Evolutionary conservation across 2,797 vertebrate species (phyloP).

Genomic region (Pteronotus mesoamericanus): DNA sequence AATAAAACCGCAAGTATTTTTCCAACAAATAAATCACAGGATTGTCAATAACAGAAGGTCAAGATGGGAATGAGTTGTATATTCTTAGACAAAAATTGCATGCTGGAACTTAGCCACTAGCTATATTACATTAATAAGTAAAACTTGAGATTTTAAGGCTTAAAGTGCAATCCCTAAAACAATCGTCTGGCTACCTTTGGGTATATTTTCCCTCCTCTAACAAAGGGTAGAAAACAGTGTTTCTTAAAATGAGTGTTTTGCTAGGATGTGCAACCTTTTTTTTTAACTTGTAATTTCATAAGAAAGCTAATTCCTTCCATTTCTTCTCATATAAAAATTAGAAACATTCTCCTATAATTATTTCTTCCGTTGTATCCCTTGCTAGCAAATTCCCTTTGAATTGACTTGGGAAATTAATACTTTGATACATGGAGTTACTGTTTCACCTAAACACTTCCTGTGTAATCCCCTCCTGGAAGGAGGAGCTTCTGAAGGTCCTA

Average conservation of each 20-base stretch:
- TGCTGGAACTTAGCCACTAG: neutral
- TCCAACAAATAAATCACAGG: neutral
- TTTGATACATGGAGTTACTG: slow-evolving; percentile 76
- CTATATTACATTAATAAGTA: neutral
- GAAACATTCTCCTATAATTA: slow-evolving; percentile 63
- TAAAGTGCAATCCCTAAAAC: neutral
- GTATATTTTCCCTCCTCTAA: neutral
- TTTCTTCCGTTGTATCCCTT: slow-evolving; percentile 60
- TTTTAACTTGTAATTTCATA: slow-evolving; percentile 64
- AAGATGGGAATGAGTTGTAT: neutral
- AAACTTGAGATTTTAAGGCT: neutral
- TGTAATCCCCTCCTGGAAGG: slow-evolving; percentile 68
- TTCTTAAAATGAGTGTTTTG: slow-evolving; percentile 10
- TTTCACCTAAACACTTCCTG: slow-evolving; percentile 68
- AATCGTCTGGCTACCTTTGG: neutral
- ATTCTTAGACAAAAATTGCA: neutral
- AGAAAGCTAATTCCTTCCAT: neutral
- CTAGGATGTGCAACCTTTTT: slow-evolving; percentile 56
- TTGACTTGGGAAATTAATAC: slow-evolving; percentile 72
- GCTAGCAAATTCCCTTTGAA: slow-evolving; percentile 69
- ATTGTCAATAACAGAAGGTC: neutral
- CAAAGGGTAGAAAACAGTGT: neutral
- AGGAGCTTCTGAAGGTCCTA: slow-evolving; percentile 76
- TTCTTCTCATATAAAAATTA: neutral
- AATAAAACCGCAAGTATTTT: neutral